A percentile compares a stretch with the other conserved stretches of the same genome.
phyloP scores from a whole-genome alignment of 2,113 vertebrate species.

The Vicugna pacos region DNA sequence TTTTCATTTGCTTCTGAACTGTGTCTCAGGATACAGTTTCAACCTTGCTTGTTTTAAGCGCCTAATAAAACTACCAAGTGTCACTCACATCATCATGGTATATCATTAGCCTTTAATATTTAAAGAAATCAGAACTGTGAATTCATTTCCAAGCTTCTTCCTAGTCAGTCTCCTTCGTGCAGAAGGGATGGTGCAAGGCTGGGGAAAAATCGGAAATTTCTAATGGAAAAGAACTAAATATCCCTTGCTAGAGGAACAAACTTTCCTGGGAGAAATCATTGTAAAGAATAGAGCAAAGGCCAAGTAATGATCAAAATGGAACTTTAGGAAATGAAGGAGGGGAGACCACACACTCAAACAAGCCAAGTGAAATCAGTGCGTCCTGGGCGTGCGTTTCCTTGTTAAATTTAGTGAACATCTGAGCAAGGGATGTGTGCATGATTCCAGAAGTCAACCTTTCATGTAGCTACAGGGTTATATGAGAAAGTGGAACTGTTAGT shows the following conservation, averaged over 20 bases:
- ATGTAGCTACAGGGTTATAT: background rate
- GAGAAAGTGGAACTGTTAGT: constrained; percentile 4
- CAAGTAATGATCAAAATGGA: constrained; percentile 66
- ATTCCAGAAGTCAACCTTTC: constrained; percentile 32
- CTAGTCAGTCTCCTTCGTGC: background rate
- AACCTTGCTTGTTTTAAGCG: background rate
- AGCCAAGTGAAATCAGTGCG: constrained; percentile 61
- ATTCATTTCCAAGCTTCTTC: background rate
- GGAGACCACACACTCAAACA: background rate
- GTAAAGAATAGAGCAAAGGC: constrained; percentile 36
- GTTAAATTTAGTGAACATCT: constrained; percentile 39
- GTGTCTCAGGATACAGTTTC: background rate
- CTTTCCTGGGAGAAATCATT: constrained; percentile 56
- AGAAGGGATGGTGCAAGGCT: background rate
- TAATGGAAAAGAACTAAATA: constrained; percentile 59
- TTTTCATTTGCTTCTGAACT: constrained; percentile 16
- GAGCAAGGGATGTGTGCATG: background rate
- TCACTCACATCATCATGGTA: background rate
- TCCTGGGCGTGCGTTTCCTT: constrained; percentile 41
- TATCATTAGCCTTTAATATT: constrained; percentile 8
- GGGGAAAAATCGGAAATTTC: background rate
- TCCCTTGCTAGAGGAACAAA: constrained; percentile 55
- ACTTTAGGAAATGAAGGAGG: constrained; percentile 54
- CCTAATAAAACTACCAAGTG: constrained; percentile 32
- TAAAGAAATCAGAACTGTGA: constrained; percentile 15